Conservation (phyloP, 2,797 vertebrate species). For the Melanotaenia parkinsoni region DNA sequence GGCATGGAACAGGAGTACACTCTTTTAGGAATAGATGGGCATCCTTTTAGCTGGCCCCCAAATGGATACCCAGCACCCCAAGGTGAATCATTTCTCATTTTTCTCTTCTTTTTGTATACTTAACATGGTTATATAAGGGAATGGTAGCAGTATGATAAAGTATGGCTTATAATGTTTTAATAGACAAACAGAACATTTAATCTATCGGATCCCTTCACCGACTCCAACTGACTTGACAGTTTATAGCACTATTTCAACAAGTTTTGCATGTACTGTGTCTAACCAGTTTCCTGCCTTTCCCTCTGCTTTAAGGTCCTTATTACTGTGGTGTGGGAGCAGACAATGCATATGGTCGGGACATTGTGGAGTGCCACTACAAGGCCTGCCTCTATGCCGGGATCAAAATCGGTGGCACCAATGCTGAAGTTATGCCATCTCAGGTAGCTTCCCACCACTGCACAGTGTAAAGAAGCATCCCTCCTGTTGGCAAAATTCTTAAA, state of each 20-base stretch:
- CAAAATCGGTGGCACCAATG: constrained; percentile 87
- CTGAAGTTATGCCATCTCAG: constrained; percentile 94
- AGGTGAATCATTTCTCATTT: constrained; percentile 70
- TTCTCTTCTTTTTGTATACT: background rate
- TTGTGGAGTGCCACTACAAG: constrained; percentile 90
- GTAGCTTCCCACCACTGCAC: constrained; percentile 54
- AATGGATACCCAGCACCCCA: constrained; percentile 88
- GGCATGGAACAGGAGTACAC: constrained; percentile 94
- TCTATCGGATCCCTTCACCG: background rate
- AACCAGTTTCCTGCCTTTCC: background rate
- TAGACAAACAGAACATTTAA: background rate
- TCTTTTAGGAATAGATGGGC: constrained; percentile 82
- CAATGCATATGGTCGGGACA: constrained; percentile 86
- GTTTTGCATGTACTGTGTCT: background rate
- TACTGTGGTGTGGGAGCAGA: constrained; percentile 90
- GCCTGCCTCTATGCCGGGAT: constrained; percentile 88
- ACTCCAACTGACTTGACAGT: background rate
- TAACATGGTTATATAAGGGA: background rate
- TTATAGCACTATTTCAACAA: background rate
- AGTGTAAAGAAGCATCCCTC: background rate
- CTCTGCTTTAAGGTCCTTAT: constrained; percentile 83
- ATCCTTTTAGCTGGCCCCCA: constrained; percentile 87
- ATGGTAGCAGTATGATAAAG: too few relatives aligned
- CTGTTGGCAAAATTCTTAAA: background rate
- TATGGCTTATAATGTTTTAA: background rate